A percentile compares a stretch with the other conserved stretches of the same genome.
These are phyloP conservation scores for Alosa alosa DNA, from an alignment of 2,113 vertebrate species.

Conservation along the genomic window DNA sequence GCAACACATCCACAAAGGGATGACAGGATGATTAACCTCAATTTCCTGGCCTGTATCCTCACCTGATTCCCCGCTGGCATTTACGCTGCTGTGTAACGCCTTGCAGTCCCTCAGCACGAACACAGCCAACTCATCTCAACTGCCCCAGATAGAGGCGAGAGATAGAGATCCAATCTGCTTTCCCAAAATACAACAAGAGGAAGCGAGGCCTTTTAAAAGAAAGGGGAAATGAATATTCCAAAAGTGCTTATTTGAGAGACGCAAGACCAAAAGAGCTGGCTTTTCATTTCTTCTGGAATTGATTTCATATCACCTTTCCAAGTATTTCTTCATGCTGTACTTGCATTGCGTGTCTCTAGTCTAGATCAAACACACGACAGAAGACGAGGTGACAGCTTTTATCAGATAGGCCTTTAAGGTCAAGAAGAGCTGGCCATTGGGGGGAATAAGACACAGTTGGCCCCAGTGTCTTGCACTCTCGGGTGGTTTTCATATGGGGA, in stretches of 20 bases:
- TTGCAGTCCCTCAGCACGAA: neutral
- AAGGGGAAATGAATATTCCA: constrained; percentile 1
- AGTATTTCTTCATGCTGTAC: neutral
- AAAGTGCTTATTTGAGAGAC: neutral
- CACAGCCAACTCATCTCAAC: neutral
- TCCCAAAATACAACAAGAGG: neutral
- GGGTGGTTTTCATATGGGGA: constrained; percentile 37
- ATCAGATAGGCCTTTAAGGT: neutral
- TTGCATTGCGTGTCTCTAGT: neutral
- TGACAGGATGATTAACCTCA: neutral
- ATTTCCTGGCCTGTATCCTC: neutral
- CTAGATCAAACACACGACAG: neutral
- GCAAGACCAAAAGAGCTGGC: neutral
- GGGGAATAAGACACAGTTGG: neutral
- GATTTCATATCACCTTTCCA: neutral
- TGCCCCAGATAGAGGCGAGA: neutral
- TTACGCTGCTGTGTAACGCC: neutral
- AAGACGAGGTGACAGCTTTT: neutral
- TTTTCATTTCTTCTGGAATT: neutral
- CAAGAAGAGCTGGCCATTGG: neutral
- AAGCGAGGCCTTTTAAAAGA: neutral
- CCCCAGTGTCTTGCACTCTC: constrained; percentile 25
- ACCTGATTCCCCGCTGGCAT: neutral
- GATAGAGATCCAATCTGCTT: neutral
- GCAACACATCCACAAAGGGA: neutral